A percentile compares a stretch with the other conserved stretches of the same genome.
phyloP scores from a whole-genome alignment of 2,113 vertebrate genomes.

The Ageneiosus marmoratus region DNA sequence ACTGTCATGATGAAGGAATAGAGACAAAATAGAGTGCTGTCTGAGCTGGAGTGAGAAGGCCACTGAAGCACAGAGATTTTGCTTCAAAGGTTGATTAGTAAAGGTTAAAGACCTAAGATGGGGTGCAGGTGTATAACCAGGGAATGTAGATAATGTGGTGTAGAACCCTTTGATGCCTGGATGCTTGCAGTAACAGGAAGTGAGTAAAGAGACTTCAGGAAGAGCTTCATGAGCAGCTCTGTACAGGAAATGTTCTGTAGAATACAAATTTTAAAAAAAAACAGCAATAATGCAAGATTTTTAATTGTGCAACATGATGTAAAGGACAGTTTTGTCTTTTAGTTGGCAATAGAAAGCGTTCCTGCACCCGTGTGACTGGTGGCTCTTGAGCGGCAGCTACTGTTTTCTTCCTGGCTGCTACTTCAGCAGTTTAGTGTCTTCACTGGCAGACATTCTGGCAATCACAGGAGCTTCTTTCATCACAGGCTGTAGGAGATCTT shows the following conservation, averaged over 20 bases:
- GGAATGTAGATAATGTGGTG: background rate
- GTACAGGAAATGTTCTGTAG: background rate
- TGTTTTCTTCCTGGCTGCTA: background rate
- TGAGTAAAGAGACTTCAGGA: background rate
- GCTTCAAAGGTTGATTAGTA: background rate
- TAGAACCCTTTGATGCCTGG: background rate
- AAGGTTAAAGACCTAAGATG: background rate
- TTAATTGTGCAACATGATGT: background rate
- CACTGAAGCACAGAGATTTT: background rate
- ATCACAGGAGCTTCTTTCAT: background rate
- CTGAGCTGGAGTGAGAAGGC: background rate
- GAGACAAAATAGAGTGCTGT: background rate
- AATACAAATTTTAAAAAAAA: background rate
- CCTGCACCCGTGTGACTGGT: slow-evolving; percentile 5
- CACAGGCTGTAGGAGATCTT: slow-evolving; percentile 25
- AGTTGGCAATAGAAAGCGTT: background rate
- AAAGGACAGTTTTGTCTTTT: slow-evolving; percentile 1
- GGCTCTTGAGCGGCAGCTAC: background rate
- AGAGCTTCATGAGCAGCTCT: background rate
- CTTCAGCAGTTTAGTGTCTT: slow-evolving; percentile 26
- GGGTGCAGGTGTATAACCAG: background rate
- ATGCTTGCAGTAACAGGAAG: background rate
- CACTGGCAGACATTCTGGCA: slow-evolving; percentile 19
- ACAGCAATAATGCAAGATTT: background rate
- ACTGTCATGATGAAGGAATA: background rate